These are phyloP conservation scores for Saimiri boliviensis DNA, from an alignment of 2,113 vertebrate species.

Conservation along the genomic window DNA sequence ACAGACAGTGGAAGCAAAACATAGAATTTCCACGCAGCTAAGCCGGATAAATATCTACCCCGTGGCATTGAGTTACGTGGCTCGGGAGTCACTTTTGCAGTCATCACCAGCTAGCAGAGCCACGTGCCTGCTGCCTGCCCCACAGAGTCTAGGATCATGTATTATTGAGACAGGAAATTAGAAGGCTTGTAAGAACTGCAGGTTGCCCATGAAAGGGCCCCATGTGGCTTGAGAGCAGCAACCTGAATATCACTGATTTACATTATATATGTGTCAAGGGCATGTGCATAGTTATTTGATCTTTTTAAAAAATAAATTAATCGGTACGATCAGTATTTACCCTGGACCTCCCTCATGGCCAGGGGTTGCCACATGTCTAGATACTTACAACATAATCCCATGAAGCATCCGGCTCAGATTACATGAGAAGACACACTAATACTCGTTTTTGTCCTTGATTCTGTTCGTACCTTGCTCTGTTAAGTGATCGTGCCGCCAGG, in stretches of 20 bases:
- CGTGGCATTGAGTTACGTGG: not conserved
- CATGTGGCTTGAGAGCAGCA: not conserved
- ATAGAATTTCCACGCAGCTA: not conserved
- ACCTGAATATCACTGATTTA: not conserved
- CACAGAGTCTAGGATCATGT: not conserved
- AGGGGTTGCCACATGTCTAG: not conserved
- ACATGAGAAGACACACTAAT: not conserved
- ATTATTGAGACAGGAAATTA: not conserved
- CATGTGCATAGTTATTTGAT: not conserved
- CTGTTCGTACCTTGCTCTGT: not conserved
- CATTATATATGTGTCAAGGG: not conserved
- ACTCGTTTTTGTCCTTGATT: not conserved
- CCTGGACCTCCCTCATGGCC: accelerated
- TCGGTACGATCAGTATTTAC: not conserved
- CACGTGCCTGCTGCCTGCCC: not conserved
- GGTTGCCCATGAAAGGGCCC: not conserved
- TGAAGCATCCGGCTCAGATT: not conserved
- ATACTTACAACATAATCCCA: not conserved
- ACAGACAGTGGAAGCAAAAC: not conserved
- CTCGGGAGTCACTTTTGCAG: slow-evolving; percentile 33
- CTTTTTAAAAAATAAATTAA: not conserved
- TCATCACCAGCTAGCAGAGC: slow-evolving; percentile 31
- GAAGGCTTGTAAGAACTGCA: not conserved
- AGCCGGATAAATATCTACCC: slow-evolving; percentile 47
- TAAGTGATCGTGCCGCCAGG: no score